Base-by-base conservation (phyloP, 2,888 invertebrate genomes). In the Hyposoter didymator region DNA sequence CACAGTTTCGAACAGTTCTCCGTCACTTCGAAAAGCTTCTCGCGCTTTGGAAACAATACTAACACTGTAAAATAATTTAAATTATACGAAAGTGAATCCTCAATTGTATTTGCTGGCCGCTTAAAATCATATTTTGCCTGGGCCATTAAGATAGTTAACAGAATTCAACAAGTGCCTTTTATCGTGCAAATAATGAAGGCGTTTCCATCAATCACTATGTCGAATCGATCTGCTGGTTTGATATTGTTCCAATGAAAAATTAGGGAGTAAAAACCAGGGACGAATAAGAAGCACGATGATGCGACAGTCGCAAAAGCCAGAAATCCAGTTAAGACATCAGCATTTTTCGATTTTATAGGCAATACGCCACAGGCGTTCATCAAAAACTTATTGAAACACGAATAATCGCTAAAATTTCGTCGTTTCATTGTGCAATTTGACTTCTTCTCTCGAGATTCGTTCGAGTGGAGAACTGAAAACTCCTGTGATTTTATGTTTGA, bases 1-100 rank as follows among this genome's bases (percentile, higher is more conserved):
- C 90, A 90, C 8, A 90, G 82, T 2, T 81, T 45, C 43, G 88
- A 84, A 81, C 88, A 88, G 22, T 55, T 19, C 10, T 39, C 49
- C 17, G 88, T 39, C 22, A 90, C 80, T 2, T 59, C 35, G 7
- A 39, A 19, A 17, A 78, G 17, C 45, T 83, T 83, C 4, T 78
- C 14, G 43, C 73, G 78, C 55, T 83, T 83, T 22, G 55, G 55
- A 59, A 78, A 43, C 55, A 83, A 32, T 39, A 73, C 28, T 4
- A 43, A 1, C 12, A 72, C 82, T 83, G 70, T 32, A 70, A 43
- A 14, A 43, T 2, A 22, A 32, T 70, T 70, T 8, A 28, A 6
- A 28, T 4, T 4, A 28, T 0, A 22, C 22, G n/a, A 35, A 14
- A 14, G 1, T 14, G 12, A 59, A 14, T 59, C 12, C 14, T 28